Percentiles rank a stretch among this genome's conserved stretches.
Evolutionary conservation across 2,113 vertebrate genomes (phyloP).

Genomic region (Lontra canadensis): DNA sequence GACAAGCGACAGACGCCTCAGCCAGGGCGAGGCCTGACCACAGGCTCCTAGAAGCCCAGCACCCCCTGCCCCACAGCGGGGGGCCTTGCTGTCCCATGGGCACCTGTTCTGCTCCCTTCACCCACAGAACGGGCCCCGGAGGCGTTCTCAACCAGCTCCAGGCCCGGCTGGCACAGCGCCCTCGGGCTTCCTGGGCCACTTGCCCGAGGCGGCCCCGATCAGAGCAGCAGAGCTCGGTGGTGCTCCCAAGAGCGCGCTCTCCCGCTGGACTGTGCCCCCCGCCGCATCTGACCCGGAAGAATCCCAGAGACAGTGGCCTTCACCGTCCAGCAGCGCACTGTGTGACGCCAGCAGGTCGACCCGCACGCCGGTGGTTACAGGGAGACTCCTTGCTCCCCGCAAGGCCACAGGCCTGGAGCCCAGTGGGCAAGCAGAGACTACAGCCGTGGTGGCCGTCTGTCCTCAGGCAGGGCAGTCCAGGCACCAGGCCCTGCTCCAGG

Average conservation of each 20-base stretch:
- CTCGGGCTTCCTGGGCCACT: background rate
- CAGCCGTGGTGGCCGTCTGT: fast-evolving
- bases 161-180: background rate
- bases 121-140: background rate
- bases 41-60: background rate
- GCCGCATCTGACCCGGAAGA: fast-evolving
- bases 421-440: fast-evolving
- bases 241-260: fast-evolving
- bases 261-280: fast-evolving
- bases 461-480: fast-evolving
- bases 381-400: fast-evolving
- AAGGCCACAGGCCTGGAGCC: fast-evolving
- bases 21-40: background rate
- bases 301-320: background rate
- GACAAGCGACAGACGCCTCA: background rate
- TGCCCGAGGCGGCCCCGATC: background rate
- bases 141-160: fast-evolving
- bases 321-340: fast-evolving
- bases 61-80: background rate
- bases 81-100: background rate
- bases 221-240: fast-evolving
- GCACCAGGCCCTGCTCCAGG: background rate
- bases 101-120: background rate
- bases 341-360: background rate
- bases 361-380: fast-evolving